Base-by-base conservation (phyloP, 92 coral and sea anemone species). In the Montipora capitata region DNA sequence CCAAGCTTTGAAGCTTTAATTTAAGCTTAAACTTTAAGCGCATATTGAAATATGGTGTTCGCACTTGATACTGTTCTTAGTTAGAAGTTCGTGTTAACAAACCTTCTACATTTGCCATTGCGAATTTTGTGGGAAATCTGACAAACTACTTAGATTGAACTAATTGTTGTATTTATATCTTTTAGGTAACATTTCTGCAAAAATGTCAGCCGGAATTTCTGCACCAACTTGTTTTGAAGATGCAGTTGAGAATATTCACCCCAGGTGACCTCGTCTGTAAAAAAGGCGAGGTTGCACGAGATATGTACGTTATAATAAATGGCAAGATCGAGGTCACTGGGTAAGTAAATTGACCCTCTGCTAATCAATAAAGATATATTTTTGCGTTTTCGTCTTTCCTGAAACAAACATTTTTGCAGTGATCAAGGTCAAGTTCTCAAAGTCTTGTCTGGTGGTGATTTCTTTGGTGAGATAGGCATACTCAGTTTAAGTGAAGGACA, bases 391-490 rank as follows among this genome's bases (percentile, higher is more conserved):
- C 52, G 6, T 3, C 52, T 48, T 48, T 10, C 7, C 10, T 4
- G 12, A 6, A 13, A 10, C 2, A 0, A 44, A 12, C 52, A 15
- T 48, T 15, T 40, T 88, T 87, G 35, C 77, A 97, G 99, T 51
- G 99, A 95, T 67, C 87, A 89, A 48, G 99, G 99, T 13, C 98
- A 93, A 52, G 93, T 97, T 2, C 82, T 97, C 61, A 97, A 97
- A 77, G 96, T 92, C 4, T 78, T 97, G 14, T 93, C 95, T 3
- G 96, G 97, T 0, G 99, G 99, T 72, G 99, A 97, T 65, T 97
- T 97, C 91, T 97, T 97, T 63, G 99, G 99, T 18, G 99, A 97
- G 86, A 96, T 97, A 38, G 99, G 99, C 17, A 97, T 97, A 68
- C 87, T 97, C 51, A 96, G 96, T 72, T 90, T 97, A 56, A 97